These are phyloP conservation scores for Thalassoma bifasciatum DNA, from an alignment of 2,113 vertebrate genomes.

Conservation along the genomic window DNA sequence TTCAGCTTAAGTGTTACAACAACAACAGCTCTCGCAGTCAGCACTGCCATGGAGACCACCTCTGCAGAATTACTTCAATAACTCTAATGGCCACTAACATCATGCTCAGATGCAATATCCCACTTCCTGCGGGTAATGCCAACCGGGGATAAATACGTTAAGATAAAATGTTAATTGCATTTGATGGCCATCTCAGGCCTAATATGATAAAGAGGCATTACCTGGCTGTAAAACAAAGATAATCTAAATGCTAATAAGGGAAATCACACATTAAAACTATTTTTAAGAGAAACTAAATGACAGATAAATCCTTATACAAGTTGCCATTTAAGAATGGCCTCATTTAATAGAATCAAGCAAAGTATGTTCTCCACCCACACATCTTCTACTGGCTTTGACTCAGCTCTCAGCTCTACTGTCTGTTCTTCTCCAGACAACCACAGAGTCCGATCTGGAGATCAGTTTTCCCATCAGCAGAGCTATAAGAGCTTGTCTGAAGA, in stretches of 20 bases:
- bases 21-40: slow-evolving; percentile 60
- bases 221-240: slow-evolving; percentile 82
- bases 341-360: slow-evolving; percentile 79
- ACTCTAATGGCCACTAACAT: slow-evolving; percentile 84
- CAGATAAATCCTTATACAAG: slow-evolving; percentile 80
- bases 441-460: neutral
- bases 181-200: slow-evolving; percentile 84
- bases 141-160: slow-evolving; percentile 83
- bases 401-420: slow-evolving; percentile 20
- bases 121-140: slow-evolving; percentile 82
- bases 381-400: slow-evolving; percentile 32
- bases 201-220: slow-evolving; percentile 83
- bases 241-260: slow-evolving; percentile 86
- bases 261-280: slow-evolving; percentile 81
- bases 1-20: slow-evolving; percentile 73
- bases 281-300: slow-evolving; percentile 78
- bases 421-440: neutral
- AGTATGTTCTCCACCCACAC: slow-evolving; percentile 42
- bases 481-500: slow-evolving; percentile 64
- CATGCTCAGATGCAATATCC: slow-evolving; percentile 83
- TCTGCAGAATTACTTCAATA: slow-evolving; percentile 83
- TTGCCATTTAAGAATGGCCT: slow-evolving; percentile 77
- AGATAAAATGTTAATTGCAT: slow-evolving; percentile 87
- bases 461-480: slow-evolving; percentile 21
- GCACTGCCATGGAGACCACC: slow-evolving; percentile 76